A percentile compares a stretch with the other conserved stretches of the same genome.
phyloP scores from a whole-genome alignment of 2,797 vertebrate species.

The Squalus acanthias region DNA sequence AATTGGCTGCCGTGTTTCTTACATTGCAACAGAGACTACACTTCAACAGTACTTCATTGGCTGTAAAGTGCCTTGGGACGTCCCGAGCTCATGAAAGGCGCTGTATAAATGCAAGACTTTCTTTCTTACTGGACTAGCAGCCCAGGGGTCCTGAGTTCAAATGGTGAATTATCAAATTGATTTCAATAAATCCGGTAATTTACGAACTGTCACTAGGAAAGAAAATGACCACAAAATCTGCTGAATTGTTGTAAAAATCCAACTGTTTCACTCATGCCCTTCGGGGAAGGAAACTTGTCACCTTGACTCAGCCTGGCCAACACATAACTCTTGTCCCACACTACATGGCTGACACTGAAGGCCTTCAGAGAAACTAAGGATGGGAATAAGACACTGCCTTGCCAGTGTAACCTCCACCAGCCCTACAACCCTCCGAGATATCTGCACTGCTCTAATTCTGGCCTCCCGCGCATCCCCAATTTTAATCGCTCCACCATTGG shows the following conservation, averaged over 20 bases:
- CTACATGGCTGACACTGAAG: not conserved
- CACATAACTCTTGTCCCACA: not conserved
- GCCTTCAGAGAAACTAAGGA: not conserved
- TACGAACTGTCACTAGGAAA: not conserved
- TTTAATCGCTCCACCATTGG: too few relatives aligned
- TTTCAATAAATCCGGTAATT: not conserved
- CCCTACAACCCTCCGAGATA: not conserved
- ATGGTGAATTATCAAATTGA: not conserved
- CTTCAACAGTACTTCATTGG: too few relatives aligned
- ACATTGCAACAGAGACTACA: too few relatives aligned
- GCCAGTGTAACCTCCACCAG: not conserved
- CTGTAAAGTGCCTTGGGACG: too few relatives aligned
- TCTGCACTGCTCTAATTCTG: not conserved
- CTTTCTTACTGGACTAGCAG: too few relatives aligned
- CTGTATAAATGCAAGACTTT: too few relatives aligned
- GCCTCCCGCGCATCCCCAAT: too few relatives aligned
- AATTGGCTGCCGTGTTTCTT: too few relatives aligned
- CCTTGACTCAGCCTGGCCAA: not conserved
- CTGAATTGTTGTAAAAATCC: not conserved
- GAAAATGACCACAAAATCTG: not conserved
- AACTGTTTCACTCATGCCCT: not conserved
- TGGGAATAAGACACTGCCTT: not conserved
- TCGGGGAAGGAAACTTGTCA: not conserved
- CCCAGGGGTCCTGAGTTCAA: not conserved
- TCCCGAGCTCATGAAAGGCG: too few relatives aligned